phyloP scores from a whole-genome alignment of 2,888 invertebrate genomes.

The Drosophila testacea region DNA sequence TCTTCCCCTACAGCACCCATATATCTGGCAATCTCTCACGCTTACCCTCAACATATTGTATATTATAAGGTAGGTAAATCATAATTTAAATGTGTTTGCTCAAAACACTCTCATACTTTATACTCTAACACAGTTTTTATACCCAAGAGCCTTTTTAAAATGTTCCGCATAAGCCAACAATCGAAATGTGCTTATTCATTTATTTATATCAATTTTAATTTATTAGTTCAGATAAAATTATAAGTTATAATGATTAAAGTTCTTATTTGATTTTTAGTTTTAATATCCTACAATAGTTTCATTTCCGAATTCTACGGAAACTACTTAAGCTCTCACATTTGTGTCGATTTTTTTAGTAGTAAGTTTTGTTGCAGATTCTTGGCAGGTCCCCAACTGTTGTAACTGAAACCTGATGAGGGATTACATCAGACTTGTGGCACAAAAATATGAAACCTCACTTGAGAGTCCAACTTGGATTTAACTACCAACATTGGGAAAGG shows the following conservation, averaged over 20 bases:
- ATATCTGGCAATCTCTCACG: slow-evolving; percentile 28
- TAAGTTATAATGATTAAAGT: too few species aligned
- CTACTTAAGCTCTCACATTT: background rate
- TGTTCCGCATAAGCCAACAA: background rate
- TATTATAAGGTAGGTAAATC: slow-evolving; percentile 30
- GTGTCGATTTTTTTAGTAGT: too few species aligned
- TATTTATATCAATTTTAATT: background rate
- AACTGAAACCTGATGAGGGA: slow-evolving; percentile 18
- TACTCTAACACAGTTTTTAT: background rate
- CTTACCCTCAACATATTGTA: slow-evolving; percentile 17
- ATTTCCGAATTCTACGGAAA: background rate
- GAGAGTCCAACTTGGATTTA: slow-evolving; percentile 15
- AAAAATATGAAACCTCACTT: slow-evolving; percentile 22
- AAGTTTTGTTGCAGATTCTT: background rate
- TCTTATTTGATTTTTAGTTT: too few species aligned
- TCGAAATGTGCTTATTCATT: background rate
- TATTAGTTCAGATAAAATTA: too few species aligned
- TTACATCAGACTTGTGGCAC: slow-evolving; percentile 1
- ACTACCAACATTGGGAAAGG: background rate
- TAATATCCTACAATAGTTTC: too few species aligned
- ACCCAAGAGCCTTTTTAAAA: background rate
- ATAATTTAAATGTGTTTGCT: slow-evolving; percentile 48
- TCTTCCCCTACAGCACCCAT: background rate
- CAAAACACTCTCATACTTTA: slow-evolving; percentile 36
- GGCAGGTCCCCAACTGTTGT: slow-evolving; percentile 6